Evolutionary conservation across 2,797 vertebrate genomes (phyloP).

Genomic region (Erpetoichthys calabaricus): DNA sequence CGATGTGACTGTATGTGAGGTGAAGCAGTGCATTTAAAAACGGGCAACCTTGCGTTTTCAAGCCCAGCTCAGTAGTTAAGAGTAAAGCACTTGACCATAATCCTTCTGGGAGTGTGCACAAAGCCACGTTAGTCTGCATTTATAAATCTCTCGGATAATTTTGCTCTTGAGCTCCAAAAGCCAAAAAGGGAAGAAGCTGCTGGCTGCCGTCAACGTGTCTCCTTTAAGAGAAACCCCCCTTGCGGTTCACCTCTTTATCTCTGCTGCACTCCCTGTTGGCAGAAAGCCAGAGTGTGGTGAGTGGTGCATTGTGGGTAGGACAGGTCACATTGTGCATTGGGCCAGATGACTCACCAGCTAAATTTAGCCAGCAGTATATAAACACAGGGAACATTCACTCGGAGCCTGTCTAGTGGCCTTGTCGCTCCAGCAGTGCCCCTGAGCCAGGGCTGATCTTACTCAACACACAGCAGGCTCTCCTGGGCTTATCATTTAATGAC

Average conservation of each 20-base stretch:
- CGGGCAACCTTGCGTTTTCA: too few species aligned
- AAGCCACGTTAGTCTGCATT: too few species aligned
- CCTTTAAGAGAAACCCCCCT: not conserved
- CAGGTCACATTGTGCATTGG: constrained; percentile 40
- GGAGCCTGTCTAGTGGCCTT: constrained; percentile 43
- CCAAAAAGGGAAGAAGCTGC: too few species aligned
- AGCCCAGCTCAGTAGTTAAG: too few species aligned
- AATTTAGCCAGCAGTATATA: constrained; percentile 35
- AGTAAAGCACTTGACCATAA: too few species aligned
- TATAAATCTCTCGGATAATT: too few species aligned
- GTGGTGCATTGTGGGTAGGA: constrained; percentile 22
- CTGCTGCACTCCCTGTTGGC: constrained; percentile 3
- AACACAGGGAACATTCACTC: constrained; percentile 32
- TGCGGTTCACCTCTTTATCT: constrained; percentile 21
- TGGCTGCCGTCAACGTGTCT: too few species aligned
- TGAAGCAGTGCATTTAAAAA: too few species aligned
- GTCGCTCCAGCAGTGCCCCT: constrained; percentile 27
- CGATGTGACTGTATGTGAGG: too few species aligned
- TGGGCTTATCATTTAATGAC: constrained; percentile 1
- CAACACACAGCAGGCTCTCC: constrained; percentile 6
- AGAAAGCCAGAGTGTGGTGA: constrained; percentile 16
- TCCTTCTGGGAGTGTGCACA: too few species aligned
- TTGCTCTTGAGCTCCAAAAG: too few species aligned
- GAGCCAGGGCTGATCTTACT: constrained; percentile 33
- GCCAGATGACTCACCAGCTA: constrained; percentile 43